A percentile compares a stretch with the other conserved stretches of the same genome.
Evolutionary conservation across 2,888 invertebrate genomes (phyloP).

Genomic region (Blera fallax): DNA sequence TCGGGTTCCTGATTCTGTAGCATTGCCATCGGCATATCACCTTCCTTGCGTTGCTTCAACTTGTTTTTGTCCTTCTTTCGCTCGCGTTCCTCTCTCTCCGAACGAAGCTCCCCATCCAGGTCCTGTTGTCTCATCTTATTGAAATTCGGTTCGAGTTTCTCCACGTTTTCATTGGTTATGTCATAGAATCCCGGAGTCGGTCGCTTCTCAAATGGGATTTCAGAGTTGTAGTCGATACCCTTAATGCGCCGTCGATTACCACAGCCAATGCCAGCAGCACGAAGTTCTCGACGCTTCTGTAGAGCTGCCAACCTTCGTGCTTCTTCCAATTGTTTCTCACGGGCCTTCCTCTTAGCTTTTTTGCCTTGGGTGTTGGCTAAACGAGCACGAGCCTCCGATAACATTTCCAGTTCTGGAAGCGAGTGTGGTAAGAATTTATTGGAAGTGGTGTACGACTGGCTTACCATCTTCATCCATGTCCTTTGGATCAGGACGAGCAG

Average conservation of each 20-base stretch:
- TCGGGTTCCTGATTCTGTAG: constrained; percentile 93
- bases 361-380: constrained; percentile 98
- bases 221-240: constrained; percentile 97
- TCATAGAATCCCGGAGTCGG: constrained; percentile 97
- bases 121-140: constrained; percentile 94
- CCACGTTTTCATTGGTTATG: constrained; percentile 93
- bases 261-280: constrained; percentile 95
- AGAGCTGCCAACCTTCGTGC: constrained; percentile 97
- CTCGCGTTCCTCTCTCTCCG: constrained; percentile 96
- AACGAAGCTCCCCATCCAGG: constrained; percentile 94
- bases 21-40: constrained; percentile 96
- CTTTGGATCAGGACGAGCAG: constrained; percentile 98
- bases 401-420: constrained; percentile 95
- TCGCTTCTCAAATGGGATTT: constrained; percentile 98
- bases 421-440: neutral
- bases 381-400: constrained; percentile 98
- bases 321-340: constrained; percentile 99
- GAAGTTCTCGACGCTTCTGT: constrained; percentile 97
- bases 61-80: constrained; percentile 97
- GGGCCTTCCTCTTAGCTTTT: constrained; percentile 95
- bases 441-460: neutral
- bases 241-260: constrained; percentile 85
- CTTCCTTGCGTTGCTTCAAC: constrained; percentile 96
- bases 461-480: constrained; percentile 99
- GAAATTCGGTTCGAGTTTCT: constrained; percentile 95